phyloP scores from a whole-genome alignment of 2,888 invertebrate genomes.

The Caenorhabditis plicata region DNA sequence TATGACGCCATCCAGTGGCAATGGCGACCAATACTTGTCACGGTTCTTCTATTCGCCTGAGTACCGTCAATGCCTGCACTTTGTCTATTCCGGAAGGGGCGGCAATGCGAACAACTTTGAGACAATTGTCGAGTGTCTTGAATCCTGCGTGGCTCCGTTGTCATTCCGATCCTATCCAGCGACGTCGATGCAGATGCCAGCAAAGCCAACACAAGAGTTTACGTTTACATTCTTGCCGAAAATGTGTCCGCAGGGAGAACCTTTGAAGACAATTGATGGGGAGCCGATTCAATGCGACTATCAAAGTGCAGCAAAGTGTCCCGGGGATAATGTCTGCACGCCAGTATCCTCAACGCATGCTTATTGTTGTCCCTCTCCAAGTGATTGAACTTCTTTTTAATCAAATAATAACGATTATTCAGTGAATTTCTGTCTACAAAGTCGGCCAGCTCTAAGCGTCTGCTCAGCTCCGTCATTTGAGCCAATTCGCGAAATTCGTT shows the following conservation, averaged over 20 bases:
- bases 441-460: conserved; percentile 36
- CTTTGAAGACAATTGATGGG: conserved; percentile 24
- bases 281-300: conserved; percentile 28
- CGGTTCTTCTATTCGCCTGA: conserved; percentile 44
- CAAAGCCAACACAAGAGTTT: not conserved
- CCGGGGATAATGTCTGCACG: conserved; percentile 37
- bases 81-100: conserved; percentile 41
- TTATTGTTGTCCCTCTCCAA: conserved; percentile 45
- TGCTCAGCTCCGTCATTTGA: conserved; percentile 30
- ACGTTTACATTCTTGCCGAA: conserved; percentile 15
- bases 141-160: conserved; percentile 43
- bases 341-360: conserved; percentile 23
- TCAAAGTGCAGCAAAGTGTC: conserved; percentile 33
- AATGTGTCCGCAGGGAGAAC: conserved; percentile 40
- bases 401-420: not conserved
- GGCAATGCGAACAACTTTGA: conserved; percentile 44
- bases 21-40: conserved; percentile 34
- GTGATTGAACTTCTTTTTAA: conserved; percentile 13
- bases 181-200: conserved; percentile 5
- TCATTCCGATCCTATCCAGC: no score
- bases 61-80: conserved; percentile 45
- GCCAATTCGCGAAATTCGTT: conserved; percentile 37
- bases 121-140: conserved; percentile 32
- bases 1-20: conserved; percentile 27
- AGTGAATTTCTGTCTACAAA: conserved; percentile 43